Base-by-base conservation (phyloP, 1,140 invertebrate genomes). In the Euura saliciscinereae region DNA sequence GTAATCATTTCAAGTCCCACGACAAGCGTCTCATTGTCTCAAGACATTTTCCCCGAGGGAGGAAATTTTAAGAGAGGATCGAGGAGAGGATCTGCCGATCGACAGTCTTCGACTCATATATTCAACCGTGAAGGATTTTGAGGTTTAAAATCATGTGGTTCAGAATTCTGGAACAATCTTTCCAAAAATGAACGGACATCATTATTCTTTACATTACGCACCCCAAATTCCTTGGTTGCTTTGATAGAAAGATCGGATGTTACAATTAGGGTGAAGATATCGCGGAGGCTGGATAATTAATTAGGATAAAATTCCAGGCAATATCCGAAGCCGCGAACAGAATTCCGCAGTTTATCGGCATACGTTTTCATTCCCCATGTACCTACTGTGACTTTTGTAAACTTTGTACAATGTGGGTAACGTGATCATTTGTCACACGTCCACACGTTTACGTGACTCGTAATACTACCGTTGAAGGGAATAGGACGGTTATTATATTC, bases 391-490 rank as follows among this genome's bases (percentile, higher is more conserved):
- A 59, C 8, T 59, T 59, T 59, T 59, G 51, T 59, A 59, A 59
- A 11, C 51, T 59, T 59, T 3, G 51, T 6, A 6, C 3, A 6
- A n/a, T 59, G 13, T 4, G 51, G 28, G 1, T 28, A 28, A 28
- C 6, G 51, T 11, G 51, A 59, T n/a, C 51, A 59, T 59, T 59
- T 59, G 51, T 59, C 51, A 59, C 51, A 59, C 51, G 51, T 59
- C 51, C 51, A 28, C 28, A 28, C 28, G 28, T 28, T 28, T 28
- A 28, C 28, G 28, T 28, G 28, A 28, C 28, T 28, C 28, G 28
- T 28, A 28, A 59, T 59, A 8, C 51, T n/a, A 0, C 3, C 13
- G 51, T 59, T 59, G 51, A 59, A 59, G 51, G 8, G 13, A 59
- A 59, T 59, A n/a, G 10, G 51, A 59, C 6, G 51, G 8, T 59